Evolutionary conservation across 2,888 invertebrate genomes (phyloP).

Genomic region (Notodonta dromedarius): DNA sequence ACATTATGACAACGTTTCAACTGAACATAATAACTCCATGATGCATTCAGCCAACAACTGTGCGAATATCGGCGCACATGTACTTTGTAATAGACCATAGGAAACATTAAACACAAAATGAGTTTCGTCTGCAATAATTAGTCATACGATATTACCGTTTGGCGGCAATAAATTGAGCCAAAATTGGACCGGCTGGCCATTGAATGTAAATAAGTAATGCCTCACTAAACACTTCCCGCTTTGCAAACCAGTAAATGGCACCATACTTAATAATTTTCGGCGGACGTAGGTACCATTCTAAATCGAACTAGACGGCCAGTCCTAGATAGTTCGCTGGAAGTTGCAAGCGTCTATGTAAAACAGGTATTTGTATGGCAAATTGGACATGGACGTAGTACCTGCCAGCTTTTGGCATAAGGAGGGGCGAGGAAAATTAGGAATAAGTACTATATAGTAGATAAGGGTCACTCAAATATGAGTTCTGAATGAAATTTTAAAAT

Average conservation of each 20-base stretch:
- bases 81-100: not conserved
- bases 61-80: not conserved
- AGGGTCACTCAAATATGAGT: too few relatives aligned
- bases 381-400: too few relatives aligned
- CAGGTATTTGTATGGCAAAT: too few relatives aligned
- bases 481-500: too few relatives aligned
- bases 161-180: slow-evolving; percentile 11
- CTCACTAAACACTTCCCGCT: slow-evolving; percentile 34
- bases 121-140: slow-evolving; percentile 5
- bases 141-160: slow-evolving; percentile 7
- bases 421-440: too few relatives aligned
- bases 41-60: slow-evolving; percentile 11
- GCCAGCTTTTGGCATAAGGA: too few relatives aligned
- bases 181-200: slow-evolving; percentile 25
- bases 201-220: slow-evolving; percentile 39
- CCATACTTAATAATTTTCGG: slow-evolving; percentile 31
- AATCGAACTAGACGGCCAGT: slow-evolving; percentile 46
- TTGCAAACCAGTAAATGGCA: slow-evolving; percentile 24
- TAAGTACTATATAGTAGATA: too few relatives aligned
- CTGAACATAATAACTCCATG: slow-evolving; percentile 22
- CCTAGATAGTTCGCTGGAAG: not conserved
- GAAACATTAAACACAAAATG: slow-evolving; percentile 2
- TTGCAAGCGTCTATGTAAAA: too few relatives aligned
- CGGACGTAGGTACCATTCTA: slow-evolving; percentile 46
- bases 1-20: slow-evolving; percentile 42